Percentiles rank a stretch among this genome's conserved stretches.
Conservation (phyloP, 2,888 invertebrate genomes). For the Cetonia aurata region DNA sequence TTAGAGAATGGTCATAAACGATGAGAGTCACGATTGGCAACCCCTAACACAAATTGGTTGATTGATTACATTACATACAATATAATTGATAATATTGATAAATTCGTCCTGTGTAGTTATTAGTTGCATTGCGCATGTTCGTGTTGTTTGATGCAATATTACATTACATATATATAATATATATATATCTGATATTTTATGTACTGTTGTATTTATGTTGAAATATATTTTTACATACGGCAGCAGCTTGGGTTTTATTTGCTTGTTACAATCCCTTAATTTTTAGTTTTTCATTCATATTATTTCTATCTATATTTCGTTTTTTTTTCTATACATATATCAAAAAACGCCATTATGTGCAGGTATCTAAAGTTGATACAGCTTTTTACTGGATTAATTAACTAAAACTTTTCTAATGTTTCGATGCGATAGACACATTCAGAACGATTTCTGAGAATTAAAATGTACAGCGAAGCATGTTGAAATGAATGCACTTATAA, state of each 20-base stretch:
- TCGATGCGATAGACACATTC: not conserved
- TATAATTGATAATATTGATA: conserved; percentile 49
- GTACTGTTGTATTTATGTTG: conserved; percentile 69
- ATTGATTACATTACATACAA: conserved; percentile 31
- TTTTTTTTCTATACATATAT: conserved; percentile 25
- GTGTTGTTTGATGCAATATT: conserved; percentile 68
- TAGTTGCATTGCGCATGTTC: conserved; percentile 67
- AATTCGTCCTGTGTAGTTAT: conserved; percentile 62
- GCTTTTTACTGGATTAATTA: no score
- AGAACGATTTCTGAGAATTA: not conserved
- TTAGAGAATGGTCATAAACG: conserved; percentile 28
- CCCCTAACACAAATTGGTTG: conserved; percentile 54
- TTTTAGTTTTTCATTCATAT: conserved; percentile 30
- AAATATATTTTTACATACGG: conserved; percentile 68
- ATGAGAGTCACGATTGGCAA: conserved; percentile 65
- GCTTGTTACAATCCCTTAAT: conserved; percentile 55
- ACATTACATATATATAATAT: conserved; percentile 53
- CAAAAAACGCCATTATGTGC: conserved; percentile 5
- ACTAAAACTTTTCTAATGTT: no score
- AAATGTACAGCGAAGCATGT: no score
- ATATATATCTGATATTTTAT: conserved; percentile 64
- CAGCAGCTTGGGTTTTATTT: conserved; percentile 68
- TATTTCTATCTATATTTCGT: conserved; percentile 11
- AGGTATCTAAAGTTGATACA: conserved; percentile 16
- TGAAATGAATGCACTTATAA: no score